Evolutionary conservation across 1,140 invertebrate genomes (phyloP), one percentile per base, ranked within the genome.

Genomic region (Habropoda laboriosa): DNA sequence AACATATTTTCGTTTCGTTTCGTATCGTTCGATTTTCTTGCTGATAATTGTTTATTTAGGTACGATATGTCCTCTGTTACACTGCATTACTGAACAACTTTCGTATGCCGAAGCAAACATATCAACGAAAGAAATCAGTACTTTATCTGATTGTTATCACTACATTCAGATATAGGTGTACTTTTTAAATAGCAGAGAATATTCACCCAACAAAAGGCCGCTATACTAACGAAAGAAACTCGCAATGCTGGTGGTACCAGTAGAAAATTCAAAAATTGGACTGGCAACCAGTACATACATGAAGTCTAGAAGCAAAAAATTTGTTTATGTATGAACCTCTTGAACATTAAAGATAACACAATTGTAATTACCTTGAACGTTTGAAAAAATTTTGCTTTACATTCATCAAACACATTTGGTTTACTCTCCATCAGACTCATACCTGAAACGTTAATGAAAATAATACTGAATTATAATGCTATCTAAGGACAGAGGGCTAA

Each of bases 221-320:
- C 96, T 0, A 94, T 90, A 2, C 96, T 95, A 32, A 97, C 96
- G 85, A 96, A 97, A 0, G 95, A 94, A 1, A 97, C 95, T 16
- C 96, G 92, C 55, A 95, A 94, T 63, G 94, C 91, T 4, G 96
- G 93, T 0, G 96, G 95, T 40, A 97, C 89, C 38, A 96, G 87
- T 27, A 94, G 89, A 90, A 97, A 97, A 89, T 97, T 97, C 16
- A 96, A 87, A 0, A 94, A 94, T 92, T 97, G 96, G 2, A 94
- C 95, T 3, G 96, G 96, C 18, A 97, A 88, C 97, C 97, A 97
- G 87, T 96, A 97, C 47, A 95, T 91, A 80, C 96, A 97, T 42
- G 96, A 96, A 0, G 95, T 94, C 85, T 92, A 67, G 42, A 88
- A 89, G 35, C 12, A 73, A 58, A 75, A 76, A 66, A 60, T 55